Percentiles rank a stretch among this genome's conserved stretches.
These are phyloP conservation scores for Chymomyza procnemis DNA, from an alignment of 2,888 invertebrate species.

Conservation along the genomic window DNA sequence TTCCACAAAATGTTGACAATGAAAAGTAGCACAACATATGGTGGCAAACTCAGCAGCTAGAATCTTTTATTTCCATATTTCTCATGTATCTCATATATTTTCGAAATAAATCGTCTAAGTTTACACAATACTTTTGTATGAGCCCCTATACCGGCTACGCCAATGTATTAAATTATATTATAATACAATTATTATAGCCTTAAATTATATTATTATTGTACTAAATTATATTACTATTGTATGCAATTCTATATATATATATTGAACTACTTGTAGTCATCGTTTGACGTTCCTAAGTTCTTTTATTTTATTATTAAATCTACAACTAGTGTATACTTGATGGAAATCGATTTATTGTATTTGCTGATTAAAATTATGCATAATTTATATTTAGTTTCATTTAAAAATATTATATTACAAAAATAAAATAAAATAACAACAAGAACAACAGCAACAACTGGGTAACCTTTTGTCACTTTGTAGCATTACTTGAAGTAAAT, in stretches of 20 bases:
- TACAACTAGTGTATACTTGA: not conserved
- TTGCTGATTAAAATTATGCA: not conserved
- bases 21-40: not conserved
- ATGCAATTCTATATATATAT: not conserved
- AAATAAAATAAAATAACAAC: no score
- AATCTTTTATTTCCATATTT: not conserved
- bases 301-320: not conserved
- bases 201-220: not conserved
- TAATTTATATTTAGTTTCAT: not conserved
- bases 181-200: not conserved
- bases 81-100: not conserved
- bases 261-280: not conserved
- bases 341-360: not conserved
- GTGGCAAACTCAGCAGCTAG: not conserved
- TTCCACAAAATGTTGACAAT: not conserved
- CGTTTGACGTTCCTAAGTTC: not conserved
- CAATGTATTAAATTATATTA: not conserved
- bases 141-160: not conserved
- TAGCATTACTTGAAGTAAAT: not conserved
- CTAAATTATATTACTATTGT: not conserved
- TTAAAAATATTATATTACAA: not conserved
- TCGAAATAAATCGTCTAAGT: not conserved
- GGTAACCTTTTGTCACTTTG: not conserved
- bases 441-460: not conserved
- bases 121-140: not conserved